phyloP scores from a whole-genome alignment of 2,797 vertebrate genomes.

The Melanotaenia trifasciata region DNA sequence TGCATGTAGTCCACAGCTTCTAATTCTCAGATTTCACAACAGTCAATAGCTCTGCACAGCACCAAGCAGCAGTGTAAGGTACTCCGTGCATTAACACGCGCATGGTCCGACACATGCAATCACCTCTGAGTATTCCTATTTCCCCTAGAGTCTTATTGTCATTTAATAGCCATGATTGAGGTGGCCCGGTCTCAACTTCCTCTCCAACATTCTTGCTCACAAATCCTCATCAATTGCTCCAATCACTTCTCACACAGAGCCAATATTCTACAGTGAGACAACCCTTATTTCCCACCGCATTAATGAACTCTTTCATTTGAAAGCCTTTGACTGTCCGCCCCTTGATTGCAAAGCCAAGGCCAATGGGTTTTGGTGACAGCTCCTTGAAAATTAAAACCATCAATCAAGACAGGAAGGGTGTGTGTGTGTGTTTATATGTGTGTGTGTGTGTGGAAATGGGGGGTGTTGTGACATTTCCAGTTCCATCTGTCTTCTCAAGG shows the following conservation, averaged over 20 bases:
- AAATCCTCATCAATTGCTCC: slow-evolving; percentile 76
- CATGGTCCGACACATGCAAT: slow-evolving; percentile 11
- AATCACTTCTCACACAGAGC: slow-evolving; percentile 65
- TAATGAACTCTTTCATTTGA: slow-evolving; percentile 80
- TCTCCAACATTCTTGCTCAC: slow-evolving; percentile 52
- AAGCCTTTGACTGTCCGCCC: slow-evolving; percentile 67
- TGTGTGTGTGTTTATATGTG: slow-evolving; percentile 16
- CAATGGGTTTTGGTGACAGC: slow-evolving; percentile 65
- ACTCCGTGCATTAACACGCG: slow-evolving; percentile 21
- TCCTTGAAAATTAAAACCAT: slow-evolving; percentile 81
- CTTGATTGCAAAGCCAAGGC: slow-evolving; percentile 73
- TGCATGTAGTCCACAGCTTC: slow-evolving; percentile 55
- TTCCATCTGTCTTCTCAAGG: slow-evolving; percentile 18
- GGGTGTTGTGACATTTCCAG: slow-evolving; percentile 12
- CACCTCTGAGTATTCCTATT: slow-evolving; percentile 46
- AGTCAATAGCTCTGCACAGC: slow-evolving; percentile 57
- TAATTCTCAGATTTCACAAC: slow-evolving; percentile 48
- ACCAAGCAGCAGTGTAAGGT: slow-evolving; percentile 10
- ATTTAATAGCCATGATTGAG: slow-evolving; percentile 72
- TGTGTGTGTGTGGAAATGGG: neutral
- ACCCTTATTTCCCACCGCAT: slow-evolving; percentile 72
- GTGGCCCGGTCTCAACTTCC: slow-evolving; percentile 33
- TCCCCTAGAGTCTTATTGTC: slow-evolving; percentile 58
- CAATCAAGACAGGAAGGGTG: slow-evolving; percentile 65
- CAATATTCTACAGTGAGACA: slow-evolving; percentile 64